Percentiles rank a stretch among this genome's conserved stretches.
These are phyloP conservation scores for Penaeus chinensis DNA, from an alignment of 1,140 invertebrate species.

Conservation along the genomic window DNA sequence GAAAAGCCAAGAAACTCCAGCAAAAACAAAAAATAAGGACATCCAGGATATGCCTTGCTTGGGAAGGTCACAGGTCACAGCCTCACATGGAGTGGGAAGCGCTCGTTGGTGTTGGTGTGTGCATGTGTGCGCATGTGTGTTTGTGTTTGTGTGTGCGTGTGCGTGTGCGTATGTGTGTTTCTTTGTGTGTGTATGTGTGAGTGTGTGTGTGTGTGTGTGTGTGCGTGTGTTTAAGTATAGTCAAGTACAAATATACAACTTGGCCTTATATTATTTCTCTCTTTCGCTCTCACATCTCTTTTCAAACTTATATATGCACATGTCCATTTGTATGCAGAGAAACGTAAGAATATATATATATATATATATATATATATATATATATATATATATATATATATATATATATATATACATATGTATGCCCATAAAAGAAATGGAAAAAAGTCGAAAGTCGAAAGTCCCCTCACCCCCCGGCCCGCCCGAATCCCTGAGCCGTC, in stretches of 20 bases:
- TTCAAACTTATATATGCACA: not conserved
- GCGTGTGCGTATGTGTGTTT: not conserved
- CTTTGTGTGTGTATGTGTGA: not conserved
- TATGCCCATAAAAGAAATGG: not conserved
- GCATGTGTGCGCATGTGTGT: not conserved
- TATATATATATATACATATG: not conserved
- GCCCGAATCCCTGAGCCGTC: too few relatives aligned
- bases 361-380: not conserved
- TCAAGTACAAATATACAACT: too few relatives aligned
- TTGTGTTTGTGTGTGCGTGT: not conserved
- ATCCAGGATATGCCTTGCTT: too few relatives aligned
- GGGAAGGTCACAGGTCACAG: too few relatives aligned
- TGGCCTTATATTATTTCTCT: too few relatives aligned
- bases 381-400: not conserved
- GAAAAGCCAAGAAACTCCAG: too few relatives aligned
- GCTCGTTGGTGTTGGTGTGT: too few relatives aligned
- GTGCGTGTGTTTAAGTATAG: not conserved
- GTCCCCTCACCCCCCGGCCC: too few relatives aligned
- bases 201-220: slow-evolving; percentile 10
- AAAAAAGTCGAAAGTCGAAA: too few relatives aligned
- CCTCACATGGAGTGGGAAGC: too few relatives aligned
- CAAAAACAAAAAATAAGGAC: too few relatives aligned
- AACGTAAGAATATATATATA: not conserved
- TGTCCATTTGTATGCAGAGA: not conserved
- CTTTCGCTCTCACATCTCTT: not conserved